Base-by-base conservation (phyloP, 2,113 vertebrate genomes). In the Oryzias woworae region DNA sequence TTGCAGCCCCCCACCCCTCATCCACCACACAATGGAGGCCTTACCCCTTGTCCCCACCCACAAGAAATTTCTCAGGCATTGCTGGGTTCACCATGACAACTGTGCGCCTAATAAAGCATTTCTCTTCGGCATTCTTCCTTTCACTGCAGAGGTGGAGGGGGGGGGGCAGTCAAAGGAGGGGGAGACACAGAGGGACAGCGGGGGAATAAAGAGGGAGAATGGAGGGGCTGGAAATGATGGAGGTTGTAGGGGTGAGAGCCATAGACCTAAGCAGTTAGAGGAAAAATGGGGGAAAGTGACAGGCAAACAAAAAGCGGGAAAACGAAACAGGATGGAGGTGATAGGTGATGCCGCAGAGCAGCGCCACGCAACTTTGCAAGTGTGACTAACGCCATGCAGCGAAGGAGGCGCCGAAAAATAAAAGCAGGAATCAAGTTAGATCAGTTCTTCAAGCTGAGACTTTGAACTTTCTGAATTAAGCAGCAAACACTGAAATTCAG, bases 61-160 rank as follows among this genome's bases (percentile, higher is more conserved):
- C 85, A 84, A 91, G 89, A 87, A 91, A 90, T 91, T 92, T 91
- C 87, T 92, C 82, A 90, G 82, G 90, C 89, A 90, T 91, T 85
- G 87, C 87, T 90, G 82, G 84, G 79, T 85, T 93, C 89, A 83
- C 90, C 89, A 93, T 92, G 91, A 90, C 91, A 90, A 93, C 92
- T 80, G 71, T 65, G 78, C 56, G 78, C 83, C 87, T 89, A 92
- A 93, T 92, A 93, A 93, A 92, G 91, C 90, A 91, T 91, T 93
- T 92, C 90, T 93, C 90, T 86, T 90, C 82, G 78, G 85, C 89
- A 91, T 92, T 92, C 89, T 90, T 90, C 85, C 82, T 90, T 91
- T 92, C 91, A 91, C 85, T 78, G 49, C 65, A 75, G 67, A 75
- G 67, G 57, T 46, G 36, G 23, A 13, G 42, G 44, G 54, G 53